Conservation (phyloP, 1,140 invertebrate genomes). For the Sarcophaga bullata region DNA sequence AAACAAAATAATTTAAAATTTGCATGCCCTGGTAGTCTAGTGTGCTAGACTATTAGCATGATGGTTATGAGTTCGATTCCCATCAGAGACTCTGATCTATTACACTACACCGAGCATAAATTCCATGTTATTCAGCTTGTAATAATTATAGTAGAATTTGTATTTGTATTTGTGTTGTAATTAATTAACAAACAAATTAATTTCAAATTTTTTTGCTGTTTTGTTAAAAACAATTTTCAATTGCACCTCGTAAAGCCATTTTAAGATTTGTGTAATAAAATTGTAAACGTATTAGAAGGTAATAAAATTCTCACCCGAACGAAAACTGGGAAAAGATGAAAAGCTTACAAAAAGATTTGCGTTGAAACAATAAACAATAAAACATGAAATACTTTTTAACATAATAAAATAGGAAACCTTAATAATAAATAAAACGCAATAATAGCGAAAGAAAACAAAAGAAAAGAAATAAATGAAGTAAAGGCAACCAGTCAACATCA, state of each 20-base stretch:
- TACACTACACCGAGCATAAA: too few species aligned
- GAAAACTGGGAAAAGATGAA: background rate
- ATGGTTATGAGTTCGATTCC: too few species aligned
- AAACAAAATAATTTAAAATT: too few species aligned
- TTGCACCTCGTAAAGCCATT: background rate
- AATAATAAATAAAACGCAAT: background rate
- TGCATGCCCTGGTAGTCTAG: too few species aligned
- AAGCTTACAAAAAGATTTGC: background rate
- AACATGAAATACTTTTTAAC: background rate
- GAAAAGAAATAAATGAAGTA: background rate
- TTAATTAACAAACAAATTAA: too few species aligned
- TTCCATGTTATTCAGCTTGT: too few species aligned
- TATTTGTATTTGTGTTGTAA: too few species aligned
- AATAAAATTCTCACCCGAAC: constrained; percentile 9
- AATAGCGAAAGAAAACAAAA: too few species aligned
- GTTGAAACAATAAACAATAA: background rate
- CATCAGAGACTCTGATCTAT: too few species aligned
- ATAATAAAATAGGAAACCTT: background rate
- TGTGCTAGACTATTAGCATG: too few species aligned
- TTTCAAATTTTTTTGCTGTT: too few species aligned
- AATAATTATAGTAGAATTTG: too few species aligned
- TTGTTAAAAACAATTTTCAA: background rate
- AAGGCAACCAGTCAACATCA: background rate
- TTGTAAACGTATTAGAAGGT: background rate
- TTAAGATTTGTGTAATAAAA: background rate